Evolutionary conservation across 2,113 vertebrate species (phyloP).

Genomic region (Gobio gobio): DNA sequence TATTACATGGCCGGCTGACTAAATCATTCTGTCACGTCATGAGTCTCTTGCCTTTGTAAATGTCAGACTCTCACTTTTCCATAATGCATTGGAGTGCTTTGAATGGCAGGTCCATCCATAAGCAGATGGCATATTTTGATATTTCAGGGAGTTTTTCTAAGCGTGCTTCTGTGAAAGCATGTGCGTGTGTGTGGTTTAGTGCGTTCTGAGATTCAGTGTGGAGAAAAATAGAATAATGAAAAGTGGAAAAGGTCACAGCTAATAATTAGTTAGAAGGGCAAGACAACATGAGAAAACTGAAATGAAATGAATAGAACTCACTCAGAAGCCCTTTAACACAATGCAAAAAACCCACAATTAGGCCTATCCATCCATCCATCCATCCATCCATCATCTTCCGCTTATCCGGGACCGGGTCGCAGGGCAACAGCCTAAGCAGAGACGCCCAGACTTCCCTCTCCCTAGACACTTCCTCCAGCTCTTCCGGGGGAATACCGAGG

Average conservation of each 20-base stretch:
- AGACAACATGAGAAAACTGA: slow-evolving; percentile 25
- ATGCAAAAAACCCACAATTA: not conserved
- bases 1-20: slow-evolving; percentile 39
- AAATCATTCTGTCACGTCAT: slow-evolving; percentile 36
- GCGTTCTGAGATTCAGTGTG: not conserved
- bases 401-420: too few species aligned
- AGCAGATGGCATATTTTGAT: slow-evolving; percentile 35
- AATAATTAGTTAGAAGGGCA: slow-evolving; percentile 46
- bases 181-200: not conserved
- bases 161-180: not conserved
- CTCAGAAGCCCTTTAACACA: not conserved
- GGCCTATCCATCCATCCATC: not conserved
- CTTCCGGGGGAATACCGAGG: too few species aligned
- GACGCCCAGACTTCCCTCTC: too few species aligned
- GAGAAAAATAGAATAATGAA: slow-evolving; percentile 22
- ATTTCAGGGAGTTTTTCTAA: slow-evolving; percentile 1
- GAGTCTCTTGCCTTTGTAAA: slow-evolving; percentile 43
- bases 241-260: slow-evolving; percentile 51
- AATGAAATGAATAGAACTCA: slow-evolving; percentile 35
- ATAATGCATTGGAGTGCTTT: slow-evolving; percentile 48
- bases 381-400: too few species aligned
- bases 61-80: slow-evolving; percentile 46
- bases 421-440: too few species aligned
- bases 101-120: slow-evolving; percentile 38
- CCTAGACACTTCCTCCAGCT: too few species aligned